These are phyloP conservation scores for Nothoprocta perdicaria DNA, from an alignment of 2,113 vertebrate species.

Conservation along the genomic window DNA sequence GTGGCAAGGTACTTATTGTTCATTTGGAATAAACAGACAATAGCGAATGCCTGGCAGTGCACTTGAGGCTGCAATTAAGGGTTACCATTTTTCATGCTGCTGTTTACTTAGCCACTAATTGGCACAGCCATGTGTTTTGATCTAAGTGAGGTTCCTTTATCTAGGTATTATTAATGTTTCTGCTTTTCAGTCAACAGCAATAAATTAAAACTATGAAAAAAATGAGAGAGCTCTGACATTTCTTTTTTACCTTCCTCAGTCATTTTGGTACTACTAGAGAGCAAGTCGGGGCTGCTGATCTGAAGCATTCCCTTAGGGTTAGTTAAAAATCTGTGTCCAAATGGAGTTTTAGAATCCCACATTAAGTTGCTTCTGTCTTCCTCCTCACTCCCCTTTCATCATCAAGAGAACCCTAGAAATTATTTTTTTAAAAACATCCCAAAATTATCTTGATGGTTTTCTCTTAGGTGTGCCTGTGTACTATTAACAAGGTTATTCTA, in stretches of 20 bases:
- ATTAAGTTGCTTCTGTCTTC: neutral
- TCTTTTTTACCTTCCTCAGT: neutral
- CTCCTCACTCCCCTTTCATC: neutral
- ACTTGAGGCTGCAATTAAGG: constrained; percentile 43
- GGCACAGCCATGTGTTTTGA: neutral
- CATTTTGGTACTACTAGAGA: neutral
- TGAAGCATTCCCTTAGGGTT: neutral
- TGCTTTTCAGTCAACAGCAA: neutral
- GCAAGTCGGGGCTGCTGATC: neutral
- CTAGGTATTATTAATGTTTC: neutral
- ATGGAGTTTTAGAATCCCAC: neutral
- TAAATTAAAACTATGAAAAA: neutral
- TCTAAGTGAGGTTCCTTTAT: neutral
- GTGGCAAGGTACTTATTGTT: constrained; percentile 38
- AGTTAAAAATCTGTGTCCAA: constrained; percentile 15
- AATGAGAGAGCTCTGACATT: neutral
- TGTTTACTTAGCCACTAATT: constrained; percentile 15
- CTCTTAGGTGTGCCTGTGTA: neutral
- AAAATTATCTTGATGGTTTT: neutral
- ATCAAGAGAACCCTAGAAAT: neutral
- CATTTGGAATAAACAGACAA: constrained; percentile 33
- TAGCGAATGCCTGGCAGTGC: neutral
- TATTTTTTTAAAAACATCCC: neutral
- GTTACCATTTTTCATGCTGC: constrained; percentile 2
- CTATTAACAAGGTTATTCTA: neutral